Evolutionary conservation across 2,113 vertebrate genomes (phyloP), one percentile per base, ranked within the genome.

Genomic region (Lagopus leucura): DNA sequence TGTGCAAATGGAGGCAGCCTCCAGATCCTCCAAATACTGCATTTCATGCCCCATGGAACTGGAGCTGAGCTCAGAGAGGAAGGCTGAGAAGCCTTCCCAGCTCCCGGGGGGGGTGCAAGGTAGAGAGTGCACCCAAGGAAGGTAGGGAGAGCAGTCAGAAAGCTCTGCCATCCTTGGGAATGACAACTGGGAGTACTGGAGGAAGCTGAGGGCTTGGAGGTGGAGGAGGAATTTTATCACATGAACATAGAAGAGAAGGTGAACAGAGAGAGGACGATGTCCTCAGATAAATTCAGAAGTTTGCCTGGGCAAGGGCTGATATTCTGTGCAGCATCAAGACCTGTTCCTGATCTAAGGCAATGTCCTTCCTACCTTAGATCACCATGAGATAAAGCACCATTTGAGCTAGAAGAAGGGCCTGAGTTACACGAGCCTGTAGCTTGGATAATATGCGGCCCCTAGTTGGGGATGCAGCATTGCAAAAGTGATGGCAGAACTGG

Each of bases 81-180:
- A 42, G 24, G 25, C 11, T 17, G 54, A 55, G 19, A 85, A 30
- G 13, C 6, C 42, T 43, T 43, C 42, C 42, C 15, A 7, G 15
- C 6, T 6, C 42, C 42, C 0, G 1, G 30, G 6, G 0, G 18
- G 13, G 16, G 8, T 82, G 8, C 61, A 63, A n/a, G 22, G 43
- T 40, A 82, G 30, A 48, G 10, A 15, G 5, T 11, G 61, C 21
- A 42, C 11, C 32, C 4, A 54, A 18, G 30, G 13, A 78, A 80
- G 25, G 27, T 27, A 80, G 15, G 34, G 50, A 75, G 45, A 89
- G 20, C 50, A 74, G 15, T 2, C 1, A 80, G 71, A 76, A 69
- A 27, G 20, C 40, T 61, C 55, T 77, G 22, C 24, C 34, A 8
- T n/a, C 69, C n/a, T 19, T 6, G 36, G 14, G 11, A 74, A 10